Conservation (phyloP, 2,113 vertebrate genomes). For the Oncorhynchus keta region DNA sequence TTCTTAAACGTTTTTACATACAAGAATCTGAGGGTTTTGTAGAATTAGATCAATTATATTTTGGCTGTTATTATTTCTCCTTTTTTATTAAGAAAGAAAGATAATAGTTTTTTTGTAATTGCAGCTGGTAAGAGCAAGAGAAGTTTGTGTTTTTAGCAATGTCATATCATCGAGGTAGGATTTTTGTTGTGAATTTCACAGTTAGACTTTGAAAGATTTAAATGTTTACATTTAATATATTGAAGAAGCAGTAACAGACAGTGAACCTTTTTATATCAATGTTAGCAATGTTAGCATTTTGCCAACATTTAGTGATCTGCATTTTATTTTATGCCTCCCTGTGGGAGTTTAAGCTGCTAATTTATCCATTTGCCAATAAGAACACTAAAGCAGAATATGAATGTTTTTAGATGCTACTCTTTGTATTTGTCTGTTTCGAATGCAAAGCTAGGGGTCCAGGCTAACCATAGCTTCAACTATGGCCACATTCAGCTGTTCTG, state of each 20-base stretch:
- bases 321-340: background rate
- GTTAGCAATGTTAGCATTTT: too few relatives aligned
- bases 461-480: constrained; percentile 7
- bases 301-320: background rate
- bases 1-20: background rate
- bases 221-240: background rate
- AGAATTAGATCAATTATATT: too few relatives aligned
- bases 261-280: background rate
- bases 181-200: background rate
- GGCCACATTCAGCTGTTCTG: background rate
- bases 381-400: background rate
- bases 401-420: background rate
- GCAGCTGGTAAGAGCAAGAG: background rate
- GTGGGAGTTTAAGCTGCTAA: background rate
- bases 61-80: background rate
- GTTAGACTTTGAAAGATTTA: background rate
- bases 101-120: background rate
- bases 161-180: background rate
- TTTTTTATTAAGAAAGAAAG: background rate
- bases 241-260: background rate
- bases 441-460: background rate
- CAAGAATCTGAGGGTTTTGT: background rate
- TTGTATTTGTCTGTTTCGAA: background rate
- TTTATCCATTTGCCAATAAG: background rate
- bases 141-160: background rate